A percentile compares a stretch with the other conserved stretches of the same genome.
These are phyloP conservation scores for Cylas formicarius DNA, from an alignment of 1,140 invertebrate species.

Conservation along the genomic window DNA sequence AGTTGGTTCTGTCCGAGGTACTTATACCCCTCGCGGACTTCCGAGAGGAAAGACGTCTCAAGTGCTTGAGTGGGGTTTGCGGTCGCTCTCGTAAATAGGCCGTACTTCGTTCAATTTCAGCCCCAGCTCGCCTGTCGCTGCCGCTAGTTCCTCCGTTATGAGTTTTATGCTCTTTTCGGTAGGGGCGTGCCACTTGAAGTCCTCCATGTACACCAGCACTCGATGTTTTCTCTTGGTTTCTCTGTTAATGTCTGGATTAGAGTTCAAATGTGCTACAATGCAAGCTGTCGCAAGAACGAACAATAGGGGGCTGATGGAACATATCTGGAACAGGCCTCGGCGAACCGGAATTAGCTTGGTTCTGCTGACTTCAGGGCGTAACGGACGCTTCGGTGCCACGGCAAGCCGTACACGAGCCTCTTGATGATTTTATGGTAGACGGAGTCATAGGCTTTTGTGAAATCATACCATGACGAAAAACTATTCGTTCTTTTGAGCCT, in stretches of 20 bases:
- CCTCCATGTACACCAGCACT: conserved; percentile 29
- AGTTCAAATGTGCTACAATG: conserved; percentile 22
- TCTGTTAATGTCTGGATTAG: conserved; percentile 14
- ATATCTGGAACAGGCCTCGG: conserved; percentile 28
- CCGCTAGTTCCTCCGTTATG: conserved; percentile 13
- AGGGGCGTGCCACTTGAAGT: conserved; percentile 28
- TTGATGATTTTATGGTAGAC: conserved; percentile 18
- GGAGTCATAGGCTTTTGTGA: conserved; percentile 26
- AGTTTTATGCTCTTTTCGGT: conserved; percentile 8
- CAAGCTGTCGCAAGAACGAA: conserved; percentile 27
- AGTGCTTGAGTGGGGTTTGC: background rate
- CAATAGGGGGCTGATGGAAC: conserved; percentile 31
- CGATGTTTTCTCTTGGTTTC: conserved; percentile 17
- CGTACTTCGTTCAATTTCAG: conserved; percentile 25
- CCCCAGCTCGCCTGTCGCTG: conserved; percentile 18
- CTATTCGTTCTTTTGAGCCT: conserved; percentile 15
- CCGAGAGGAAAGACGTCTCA: conserved; percentile 14
- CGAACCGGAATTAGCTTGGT: conserved; percentile 23
- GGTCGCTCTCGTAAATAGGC: conserved; percentile 8
- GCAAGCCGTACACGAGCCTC: conserved; percentile 11
- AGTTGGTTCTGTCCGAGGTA: conserved; percentile 22
- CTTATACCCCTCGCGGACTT: conserved; percentile 20
- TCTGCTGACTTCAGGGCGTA: conserved; percentile 11
- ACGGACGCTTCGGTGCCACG: conserved; percentile 18
- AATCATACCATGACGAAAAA: conserved; percentile 27